Conservation (phyloP, 2,888 invertebrate genomes). For the Vannuccia rotundouncinata region DNA sequence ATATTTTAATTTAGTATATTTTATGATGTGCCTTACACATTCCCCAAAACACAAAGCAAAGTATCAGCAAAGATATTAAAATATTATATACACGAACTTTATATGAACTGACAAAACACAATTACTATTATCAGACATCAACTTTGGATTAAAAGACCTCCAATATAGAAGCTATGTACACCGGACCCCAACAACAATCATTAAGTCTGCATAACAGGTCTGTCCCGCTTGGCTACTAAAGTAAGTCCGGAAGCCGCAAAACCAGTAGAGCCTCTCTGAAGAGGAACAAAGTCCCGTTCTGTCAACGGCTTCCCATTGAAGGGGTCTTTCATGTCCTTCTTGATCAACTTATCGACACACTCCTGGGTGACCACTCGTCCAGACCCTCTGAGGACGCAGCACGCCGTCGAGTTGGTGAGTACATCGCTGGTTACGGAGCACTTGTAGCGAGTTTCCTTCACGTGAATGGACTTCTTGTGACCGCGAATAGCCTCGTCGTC, state of each 20-base stretch:
- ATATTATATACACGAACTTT: no score
- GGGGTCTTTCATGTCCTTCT: conserved; percentile 92
- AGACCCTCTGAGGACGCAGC: conserved; percentile 81
- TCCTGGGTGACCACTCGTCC: conserved; percentile 58
- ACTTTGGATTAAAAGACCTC: no score
- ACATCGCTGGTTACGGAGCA: conserved; percentile 95
- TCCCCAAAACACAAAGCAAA: no score
- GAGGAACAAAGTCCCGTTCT: conserved; percentile 81
- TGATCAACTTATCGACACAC: conserved; percentile 82
- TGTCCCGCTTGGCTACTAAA: conserved; percentile 63
- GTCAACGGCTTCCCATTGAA: conserved; percentile 71
- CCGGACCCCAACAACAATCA: no score
- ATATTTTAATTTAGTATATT: no score
- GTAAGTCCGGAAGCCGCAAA: conserved; percentile 78
- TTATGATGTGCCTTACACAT: no score
- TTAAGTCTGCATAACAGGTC: conserved; percentile 47
- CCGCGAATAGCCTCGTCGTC: conserved; percentile 63
- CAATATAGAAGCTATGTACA: no score
- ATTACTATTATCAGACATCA: no score
- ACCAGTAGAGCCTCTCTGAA: conserved; percentile 91
- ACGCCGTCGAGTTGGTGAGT: conserved; percentile 81
- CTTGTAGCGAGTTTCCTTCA: conserved; percentile 67
- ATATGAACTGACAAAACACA: no score
- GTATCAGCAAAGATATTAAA: no score
- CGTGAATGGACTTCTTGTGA: background rate